Conservation (phyloP, 2,797 vertebrate genomes). For the Trematomus bernacchii region DNA sequence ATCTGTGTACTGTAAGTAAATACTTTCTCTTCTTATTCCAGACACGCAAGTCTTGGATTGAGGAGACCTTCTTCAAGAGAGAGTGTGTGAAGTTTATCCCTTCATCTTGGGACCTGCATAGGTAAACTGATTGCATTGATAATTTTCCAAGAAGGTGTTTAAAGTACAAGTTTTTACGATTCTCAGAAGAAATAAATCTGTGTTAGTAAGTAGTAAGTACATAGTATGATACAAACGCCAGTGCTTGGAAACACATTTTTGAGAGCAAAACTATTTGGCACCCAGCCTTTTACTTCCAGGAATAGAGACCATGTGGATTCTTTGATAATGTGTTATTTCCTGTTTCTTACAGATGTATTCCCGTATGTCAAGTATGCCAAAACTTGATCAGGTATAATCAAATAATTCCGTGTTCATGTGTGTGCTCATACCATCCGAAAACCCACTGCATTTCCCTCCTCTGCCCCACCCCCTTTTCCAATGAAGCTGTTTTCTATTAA, state of each 20-base stretch:
- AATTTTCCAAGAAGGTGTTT: neutral
- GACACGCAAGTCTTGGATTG: constrained; percentile 92
- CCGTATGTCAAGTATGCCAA: constrained; percentile 94
- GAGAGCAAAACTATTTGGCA: constrained; percentile 52
- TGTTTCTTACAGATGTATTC: constrained; percentile 88
- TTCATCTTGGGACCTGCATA: constrained; percentile 91
- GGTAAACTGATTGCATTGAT: constrained; percentile 80
- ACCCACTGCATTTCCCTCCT: neutral
- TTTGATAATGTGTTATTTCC: constrained; percentile 56
- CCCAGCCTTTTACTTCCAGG: constrained; percentile 53
- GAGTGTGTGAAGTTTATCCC: constrained; percentile 93
- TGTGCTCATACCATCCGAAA: neutral
- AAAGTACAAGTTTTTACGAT: constrained; percentile 25
- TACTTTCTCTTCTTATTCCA: constrained; percentile 68
- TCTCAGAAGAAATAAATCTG: constrained; percentile 33
- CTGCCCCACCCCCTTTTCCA: neutral
- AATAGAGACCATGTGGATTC: constrained; percentile 47
- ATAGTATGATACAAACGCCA: constrained; percentile 26
- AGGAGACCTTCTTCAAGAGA: constrained; percentile 92
- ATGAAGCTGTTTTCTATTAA: neutral
- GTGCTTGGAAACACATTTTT: constrained; percentile 37
- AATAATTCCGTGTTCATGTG: neutral
- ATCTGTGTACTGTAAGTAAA: constrained; percentile 30
- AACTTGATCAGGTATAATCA: constrained; percentile 93
- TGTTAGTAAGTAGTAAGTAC: neutral